phyloP scores from a whole-genome alignment of 2,797 vertebrate genomes.

The Oreochromis mossambicus region DNA sequence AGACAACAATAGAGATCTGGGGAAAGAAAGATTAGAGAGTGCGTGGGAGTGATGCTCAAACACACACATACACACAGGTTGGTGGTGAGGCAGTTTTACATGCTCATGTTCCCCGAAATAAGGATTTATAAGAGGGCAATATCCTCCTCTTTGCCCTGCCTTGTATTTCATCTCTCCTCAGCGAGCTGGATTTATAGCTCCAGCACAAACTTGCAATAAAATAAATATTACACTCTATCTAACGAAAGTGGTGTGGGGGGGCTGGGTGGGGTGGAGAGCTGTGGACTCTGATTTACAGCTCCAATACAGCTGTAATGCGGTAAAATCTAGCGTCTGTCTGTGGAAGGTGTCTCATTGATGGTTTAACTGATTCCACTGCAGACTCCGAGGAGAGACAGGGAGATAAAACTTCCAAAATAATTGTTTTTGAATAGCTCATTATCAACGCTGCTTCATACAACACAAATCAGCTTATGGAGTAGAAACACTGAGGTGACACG shows the following conservation, averaged over 20 bases:
- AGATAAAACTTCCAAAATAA: conserved; percentile 1
- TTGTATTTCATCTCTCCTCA: conserved; percentile 24
- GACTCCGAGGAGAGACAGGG: neutral
- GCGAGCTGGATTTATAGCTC: conserved; percentile 34
- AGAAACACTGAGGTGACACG: neutral
- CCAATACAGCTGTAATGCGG: conserved; percentile 16
- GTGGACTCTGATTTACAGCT: conserved; percentile 34
- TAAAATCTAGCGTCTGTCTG: conserved; percentile 24
- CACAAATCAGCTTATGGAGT: neutral
- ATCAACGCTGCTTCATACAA: neutral
- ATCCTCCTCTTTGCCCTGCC: conserved; percentile 13
- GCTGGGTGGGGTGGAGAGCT: neutral
- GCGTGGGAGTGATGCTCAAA: neutral
- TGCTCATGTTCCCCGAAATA: conserved; percentile 12
- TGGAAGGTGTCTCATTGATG: conserved; percentile 16
- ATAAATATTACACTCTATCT: conserved; percentile 36
- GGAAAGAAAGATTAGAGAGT: neutral
- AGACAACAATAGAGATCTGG: neutral
- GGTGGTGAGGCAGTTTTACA: conserved; percentile 11
- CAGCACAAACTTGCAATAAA: conserved; percentile 40
- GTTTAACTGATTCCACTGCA: conserved; percentile 23
- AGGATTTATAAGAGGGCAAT: conserved; percentile 32
- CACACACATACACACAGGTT: neutral
- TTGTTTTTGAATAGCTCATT: neutral
- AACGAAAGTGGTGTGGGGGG: neutral